Percentiles rank a stretch among this genome's conserved stretches.
These are phyloP conservation scores for Sabatieria punctata DNA, from an alignment of 2,888 invertebrate genomes.

Conservation along the genomic window DNA sequence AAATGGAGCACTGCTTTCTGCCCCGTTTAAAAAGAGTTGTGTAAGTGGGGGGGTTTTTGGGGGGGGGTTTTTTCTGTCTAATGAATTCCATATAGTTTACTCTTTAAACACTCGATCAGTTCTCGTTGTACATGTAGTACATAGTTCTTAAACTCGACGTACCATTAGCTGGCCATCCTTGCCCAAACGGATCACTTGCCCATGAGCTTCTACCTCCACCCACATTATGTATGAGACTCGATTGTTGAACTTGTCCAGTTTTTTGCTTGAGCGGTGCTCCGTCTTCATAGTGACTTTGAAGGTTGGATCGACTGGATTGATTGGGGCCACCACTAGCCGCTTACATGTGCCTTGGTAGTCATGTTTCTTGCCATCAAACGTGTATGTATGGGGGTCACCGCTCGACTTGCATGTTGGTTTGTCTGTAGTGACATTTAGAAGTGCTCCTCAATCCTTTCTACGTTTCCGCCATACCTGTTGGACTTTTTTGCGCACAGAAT, in stretches of 20 bases:
- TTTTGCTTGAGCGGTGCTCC: not conserved
- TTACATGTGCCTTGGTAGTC: not conserved
- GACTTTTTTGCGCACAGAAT: too few relatives aligned
- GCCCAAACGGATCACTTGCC: not conserved
- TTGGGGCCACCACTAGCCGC: not conserved
- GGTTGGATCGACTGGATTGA: not conserved
- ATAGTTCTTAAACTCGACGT: not conserved
- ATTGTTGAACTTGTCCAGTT: too few relatives aligned
- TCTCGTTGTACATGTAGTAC: not conserved
- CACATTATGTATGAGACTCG: not conserved
- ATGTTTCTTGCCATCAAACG: not conserved
- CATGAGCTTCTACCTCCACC: not conserved
- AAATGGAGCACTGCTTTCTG: not conserved
- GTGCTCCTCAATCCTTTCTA: too few relatives aligned
- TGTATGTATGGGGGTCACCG: not conserved
- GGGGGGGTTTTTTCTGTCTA: too few relatives aligned
- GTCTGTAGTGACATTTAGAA: not conserved
- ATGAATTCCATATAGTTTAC: too few relatives aligned
- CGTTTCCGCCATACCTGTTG: too few relatives aligned
- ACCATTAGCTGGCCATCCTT: not conserved
- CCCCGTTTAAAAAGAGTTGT: too few relatives aligned
- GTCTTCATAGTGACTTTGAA: not conserved
- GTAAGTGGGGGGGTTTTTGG: too few relatives aligned
- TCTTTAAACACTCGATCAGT: too few relatives aligned
- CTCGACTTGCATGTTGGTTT: not conserved